Conservation (phyloP, 2,797 vertebrate species). For the Enteromius thamalakanensis region DNA sequence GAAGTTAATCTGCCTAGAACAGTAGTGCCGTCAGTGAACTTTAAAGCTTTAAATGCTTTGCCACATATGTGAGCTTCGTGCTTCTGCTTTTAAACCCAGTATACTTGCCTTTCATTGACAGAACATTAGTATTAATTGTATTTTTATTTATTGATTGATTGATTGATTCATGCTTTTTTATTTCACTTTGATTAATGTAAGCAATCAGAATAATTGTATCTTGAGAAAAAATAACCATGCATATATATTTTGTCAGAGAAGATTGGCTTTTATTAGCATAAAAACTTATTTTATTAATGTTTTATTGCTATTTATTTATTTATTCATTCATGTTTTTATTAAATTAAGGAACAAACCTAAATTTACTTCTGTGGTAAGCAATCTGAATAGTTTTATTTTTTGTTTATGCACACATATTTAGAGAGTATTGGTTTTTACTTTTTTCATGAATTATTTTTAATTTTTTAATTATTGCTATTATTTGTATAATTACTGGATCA, state of each 20-base stretch:
- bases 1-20: constrained; percentile 19
- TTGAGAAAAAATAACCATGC: no score
- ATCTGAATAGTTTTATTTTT: not conserved
- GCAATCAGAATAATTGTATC: no score
- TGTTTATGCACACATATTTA: not conserved
- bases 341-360: not conserved
- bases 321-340: not conserved
- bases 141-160: not conserved
- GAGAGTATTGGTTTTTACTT: not conserved
- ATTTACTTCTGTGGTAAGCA: not conserved
- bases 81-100: not conserved
- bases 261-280: no score
- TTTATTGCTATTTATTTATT: no score
- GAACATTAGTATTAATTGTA: not conserved
- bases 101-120: not conserved
- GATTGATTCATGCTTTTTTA: not conserved
- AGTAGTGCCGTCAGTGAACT: not conserved
- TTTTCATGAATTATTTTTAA: not conserved
- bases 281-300: no score
- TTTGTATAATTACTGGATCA: not conserved
- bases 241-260: no score
- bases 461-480: not conserved
- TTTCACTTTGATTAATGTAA: no score
- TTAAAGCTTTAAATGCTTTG: not conserved
- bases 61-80: not conserved